phyloP scores from a whole-genome alignment of 1,140 invertebrate species.

The Plectrocnemia conspersa region DNA sequence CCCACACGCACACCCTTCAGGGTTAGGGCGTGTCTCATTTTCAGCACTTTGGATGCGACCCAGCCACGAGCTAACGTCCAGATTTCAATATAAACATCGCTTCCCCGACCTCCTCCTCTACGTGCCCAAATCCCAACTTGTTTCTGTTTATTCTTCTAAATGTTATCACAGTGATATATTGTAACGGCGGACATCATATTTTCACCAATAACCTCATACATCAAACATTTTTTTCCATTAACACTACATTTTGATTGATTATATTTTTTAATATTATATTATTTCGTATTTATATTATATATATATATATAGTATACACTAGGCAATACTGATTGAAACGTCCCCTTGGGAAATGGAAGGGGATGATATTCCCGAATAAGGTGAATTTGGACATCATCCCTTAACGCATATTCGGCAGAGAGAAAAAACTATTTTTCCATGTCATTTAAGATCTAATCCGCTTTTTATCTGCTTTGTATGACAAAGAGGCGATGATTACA shows the following conservation, averaged over 20 bases:
- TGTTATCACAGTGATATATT: too few relatives aligned
- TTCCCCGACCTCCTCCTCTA: constrained; percentile 6
- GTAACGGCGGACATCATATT: too few relatives aligned
- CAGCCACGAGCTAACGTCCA: constrained; percentile 2
- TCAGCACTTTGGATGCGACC: constrained; percentile 7
- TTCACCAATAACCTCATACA: too few relatives aligned
- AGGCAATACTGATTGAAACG: constrained; percentile 24
- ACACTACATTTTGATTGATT: not conserved
- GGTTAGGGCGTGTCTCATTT: constrained; percentile 8
- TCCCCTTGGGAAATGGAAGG: constrained; percentile 22
- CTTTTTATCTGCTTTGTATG: constrained; percentile 11
- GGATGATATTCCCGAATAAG: not conserved
- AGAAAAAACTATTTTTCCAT: constrained; percentile 19
- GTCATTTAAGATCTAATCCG: constrained; percentile 11
- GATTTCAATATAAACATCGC: constrained; percentile 20
- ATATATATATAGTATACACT: constrained; percentile 2
- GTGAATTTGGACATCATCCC: constrained; percentile 2
- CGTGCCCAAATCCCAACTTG: constrained; percentile 14
- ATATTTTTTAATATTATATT: not conserved
- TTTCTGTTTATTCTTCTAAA: constrained; percentile 12
- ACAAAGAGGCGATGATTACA: constrained; percentile 22
- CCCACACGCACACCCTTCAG: not conserved
- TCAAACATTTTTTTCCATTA: too few relatives aligned
- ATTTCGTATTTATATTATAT: not conserved
- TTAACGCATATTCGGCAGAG: not conserved